Percentiles rank a stretch among this genome's conserved stretches.
These are phyloP conservation scores for Epirrhoe alternata DNA, from an alignment of 2,888 invertebrate genomes.

Conservation along the genomic window DNA sequence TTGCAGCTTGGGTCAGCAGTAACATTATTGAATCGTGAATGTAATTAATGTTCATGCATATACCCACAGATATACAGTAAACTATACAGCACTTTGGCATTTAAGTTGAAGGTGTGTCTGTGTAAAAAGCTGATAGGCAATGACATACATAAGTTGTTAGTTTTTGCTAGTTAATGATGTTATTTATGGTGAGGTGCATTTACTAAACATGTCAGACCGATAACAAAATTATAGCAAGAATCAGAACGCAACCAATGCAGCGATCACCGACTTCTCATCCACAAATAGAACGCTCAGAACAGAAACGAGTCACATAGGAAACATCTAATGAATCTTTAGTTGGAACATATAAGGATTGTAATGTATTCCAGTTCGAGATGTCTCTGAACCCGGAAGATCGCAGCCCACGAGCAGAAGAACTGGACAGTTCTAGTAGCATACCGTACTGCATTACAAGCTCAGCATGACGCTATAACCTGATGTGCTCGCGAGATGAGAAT, in stretches of 20 bases:
- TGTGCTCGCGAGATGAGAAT: conserved; percentile 58
- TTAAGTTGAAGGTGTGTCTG: conserved; percentile 16
- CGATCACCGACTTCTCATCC: conserved; percentile 10
- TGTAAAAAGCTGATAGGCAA: conserved; percentile 15
- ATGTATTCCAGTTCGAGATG: conserved; percentile 34
- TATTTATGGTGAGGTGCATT: conserved; percentile 3
- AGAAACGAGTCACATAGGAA: conserved; percentile 34
- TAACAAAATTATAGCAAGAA: conserved; percentile 14
- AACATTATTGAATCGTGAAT: conserved; percentile 13
- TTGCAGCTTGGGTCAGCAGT: conserved; percentile 14
- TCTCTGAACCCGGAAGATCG: conserved; percentile 43
- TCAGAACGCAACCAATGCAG: conserved; percentile 12
- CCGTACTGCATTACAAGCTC: conserved; percentile 49
- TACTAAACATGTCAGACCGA: background rate
- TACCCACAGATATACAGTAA: background rate
- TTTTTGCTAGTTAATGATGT: conserved; percentile 12
- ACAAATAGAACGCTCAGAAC: conserved; percentile 28
- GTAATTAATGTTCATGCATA: conserved; percentile 15
- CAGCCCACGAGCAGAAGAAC: conserved; percentile 63
- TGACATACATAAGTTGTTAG: conserved; percentile 14
- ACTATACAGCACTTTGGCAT: conserved; percentile 8
- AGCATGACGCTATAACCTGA: conserved; percentile 60
- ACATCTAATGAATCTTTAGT: conserved; percentile 29
- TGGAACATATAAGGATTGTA: conserved; percentile 31
- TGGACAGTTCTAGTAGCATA: conserved; percentile 59